Evolutionary conservation across 1,140 invertebrate genomes (phyloP).

Genomic region (Orussus abietinus): DNA sequence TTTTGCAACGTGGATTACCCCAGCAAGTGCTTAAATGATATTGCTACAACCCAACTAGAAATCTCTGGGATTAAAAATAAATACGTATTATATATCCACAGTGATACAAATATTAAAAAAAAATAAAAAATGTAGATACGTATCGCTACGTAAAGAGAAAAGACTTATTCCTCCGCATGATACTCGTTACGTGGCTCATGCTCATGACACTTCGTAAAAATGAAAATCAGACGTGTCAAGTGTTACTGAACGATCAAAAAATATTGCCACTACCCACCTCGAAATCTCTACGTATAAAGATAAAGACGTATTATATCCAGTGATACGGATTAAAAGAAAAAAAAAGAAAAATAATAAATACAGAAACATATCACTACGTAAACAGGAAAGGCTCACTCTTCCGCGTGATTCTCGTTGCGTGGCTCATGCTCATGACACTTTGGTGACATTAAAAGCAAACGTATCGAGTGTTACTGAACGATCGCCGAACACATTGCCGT

Average conservation of each 20-base stretch:
- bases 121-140: conserved; percentile 2
- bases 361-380: too few species aligned
- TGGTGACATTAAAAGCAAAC: conserved; percentile 16
- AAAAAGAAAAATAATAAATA: not conserved
- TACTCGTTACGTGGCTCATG: conserved; percentile 19
- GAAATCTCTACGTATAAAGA: too few species aligned
- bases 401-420: conserved; percentile 18
- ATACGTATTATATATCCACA: too few species aligned
- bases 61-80: too few species aligned
- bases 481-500: conserved; percentile 16
- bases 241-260: too few species aligned
- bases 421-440: conserved; percentile 15
- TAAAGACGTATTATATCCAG: too few species aligned
- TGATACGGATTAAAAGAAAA: conserved; percentile 7
- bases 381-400: conserved; percentile 25
- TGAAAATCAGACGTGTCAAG: too few species aligned
- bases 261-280: too few species aligned
- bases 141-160: not conserved
- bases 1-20: too few species aligned
- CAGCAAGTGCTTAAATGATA: too few species aligned
- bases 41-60: too few species aligned
- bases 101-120: conserved; percentile 9
- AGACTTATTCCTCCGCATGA: conserved; percentile 30
- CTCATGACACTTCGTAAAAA: conserved; percentile 1
- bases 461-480: conserved; percentile 18